Base-by-base conservation (phyloP, 2,113 vertebrate species). In the Bubo scandiacus region DNA sequence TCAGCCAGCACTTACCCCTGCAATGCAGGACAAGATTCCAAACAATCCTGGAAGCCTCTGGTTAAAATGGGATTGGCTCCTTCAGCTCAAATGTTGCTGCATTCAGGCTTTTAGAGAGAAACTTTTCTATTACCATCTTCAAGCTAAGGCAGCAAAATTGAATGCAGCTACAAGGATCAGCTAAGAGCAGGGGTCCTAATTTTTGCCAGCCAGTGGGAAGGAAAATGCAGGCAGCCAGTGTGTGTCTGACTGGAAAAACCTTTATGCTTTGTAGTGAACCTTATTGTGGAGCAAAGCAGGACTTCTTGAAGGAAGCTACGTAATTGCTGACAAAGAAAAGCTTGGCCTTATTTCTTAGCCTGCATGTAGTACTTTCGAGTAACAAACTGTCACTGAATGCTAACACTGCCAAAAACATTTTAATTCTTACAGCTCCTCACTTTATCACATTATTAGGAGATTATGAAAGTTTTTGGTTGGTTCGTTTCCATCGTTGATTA, bases 401-500 rank as follows among this genome's bases (percentile, higher is more conserved):
- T 26, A 32, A 86, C 86, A 81, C 91, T 51, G 71, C 93, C 62
- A 32, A 51, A 97, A 97, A 77, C 78, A 83, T 94, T 95, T 96
- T 96, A 97, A 97, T 97, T 93, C 95, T 95, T 85, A 4, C 68
- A 40, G 66, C 78, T 96, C 88, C 92, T 97, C 42, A 15, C 86
- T 90, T 86, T 81, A 83, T 86, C 84, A 96, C 94, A 45, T 93
- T 90, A 88, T 83, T 88, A 58, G 88, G 77, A 82, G 65, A 79
- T 81, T 11, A 36, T 29, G 80, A 36, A 22, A 36, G 83, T 27
- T 71, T 70, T 0, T 34, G 36, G 49, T 27, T 61, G 67, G 26
- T 75, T 83, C 13, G 14, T 72, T 74, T 12, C 36, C 54, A 17
- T 16, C 55, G 29, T 92, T 96, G 96, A 93, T 97, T 91, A 94